Base-by-base conservation (phyloP, 2,888 invertebrate genomes). In the Lingula anatina region DNA sequence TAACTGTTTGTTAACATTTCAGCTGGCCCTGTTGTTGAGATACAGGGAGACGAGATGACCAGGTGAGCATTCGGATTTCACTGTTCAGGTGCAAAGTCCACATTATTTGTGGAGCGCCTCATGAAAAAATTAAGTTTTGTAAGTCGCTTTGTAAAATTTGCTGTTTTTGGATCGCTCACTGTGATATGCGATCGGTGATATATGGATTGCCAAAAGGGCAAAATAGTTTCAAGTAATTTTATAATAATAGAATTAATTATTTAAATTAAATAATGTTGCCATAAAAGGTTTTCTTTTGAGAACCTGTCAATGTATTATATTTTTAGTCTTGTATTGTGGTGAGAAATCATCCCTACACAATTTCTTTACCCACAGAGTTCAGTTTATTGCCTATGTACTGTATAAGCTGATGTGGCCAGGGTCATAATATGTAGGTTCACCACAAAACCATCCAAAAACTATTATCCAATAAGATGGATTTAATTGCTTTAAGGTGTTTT, bases 41-140 rank as follows among this genome's bases (percentile, higher is more conserved):
- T 80, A 64, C 74, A 80, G 50, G 80, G 80, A 50, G 80, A 80
- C 66, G 80, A 80, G 67, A 80, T 80, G 80, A 80, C 80, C 42
- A 67, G 78, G 77, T 76, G 62, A 58, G 62, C 47, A 24, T 21
- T 27, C 12, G 21, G 24, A 37, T 24, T 21, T 36, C 23, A 15
- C 15, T 9, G 28, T 38, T 12, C 18, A 37, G 21, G 18, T 18
- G 21, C 18, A 0, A 9, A 2, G 23, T 39, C 25, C 18, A 5
- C 15, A n/a, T 20, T 28, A 44, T 26, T n/a, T 36, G 15, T 20
- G 18, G 15, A 7, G n/a, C n/a, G n/a, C 12, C n/a, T n/a, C 27
- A 23, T 20, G 21, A 45, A 20, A 28, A 12, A 21, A n/a, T 44
- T n/a, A 38, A 39, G 18, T 18, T 26, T 38, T n/a, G n/a, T 45